Evolutionary conservation across 2,797 vertebrate species (phyloP).

Genomic region (Hippocampus kuda): DNA sequence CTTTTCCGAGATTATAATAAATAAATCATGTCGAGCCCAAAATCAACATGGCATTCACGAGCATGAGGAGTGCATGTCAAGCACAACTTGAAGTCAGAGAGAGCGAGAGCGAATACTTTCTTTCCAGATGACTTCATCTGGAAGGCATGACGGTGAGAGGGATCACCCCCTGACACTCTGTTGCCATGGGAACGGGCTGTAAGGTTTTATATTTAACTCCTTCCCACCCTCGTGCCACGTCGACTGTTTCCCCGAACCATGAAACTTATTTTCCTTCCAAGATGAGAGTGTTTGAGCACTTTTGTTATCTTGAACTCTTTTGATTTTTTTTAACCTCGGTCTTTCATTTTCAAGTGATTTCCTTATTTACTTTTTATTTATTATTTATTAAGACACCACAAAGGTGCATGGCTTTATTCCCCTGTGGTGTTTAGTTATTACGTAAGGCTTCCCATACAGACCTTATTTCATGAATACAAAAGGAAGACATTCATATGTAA

Average conservation of each 20-base stretch:
- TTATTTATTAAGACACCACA: not conserved
- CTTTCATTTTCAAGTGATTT: not conserved
- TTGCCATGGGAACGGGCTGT: not conserved
- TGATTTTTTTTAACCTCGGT: too few relatives aligned
- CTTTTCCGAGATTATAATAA: too few relatives aligned
- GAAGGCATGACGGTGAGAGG: constrained; percentile 23
- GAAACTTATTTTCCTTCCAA: not conserved
- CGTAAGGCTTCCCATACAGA: not conserved
- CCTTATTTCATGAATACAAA: not conserved
- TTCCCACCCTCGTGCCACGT: not conserved
- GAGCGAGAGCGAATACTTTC: constrained; percentile 1
- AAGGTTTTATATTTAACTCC: constrained; percentile 1
- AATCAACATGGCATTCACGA: not conserved
- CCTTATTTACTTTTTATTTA: not conserved
- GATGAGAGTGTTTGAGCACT: not conserved
- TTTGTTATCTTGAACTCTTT: not conserved
- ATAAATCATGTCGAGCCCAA: too few relatives aligned
- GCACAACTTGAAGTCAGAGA: not conserved
- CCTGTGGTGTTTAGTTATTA: not conserved
- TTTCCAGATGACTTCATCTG: constrained; percentile 44
- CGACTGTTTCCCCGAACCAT: not conserved
- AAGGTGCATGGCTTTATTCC: too few relatives aligned
- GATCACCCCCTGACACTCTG: constrained; percentile 5
- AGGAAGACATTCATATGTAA: not conserved
- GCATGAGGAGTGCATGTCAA: not conserved